Conservation (phyloP, 2,113 vertebrate species). For the Astatoreochromis straeleni region DNA sequence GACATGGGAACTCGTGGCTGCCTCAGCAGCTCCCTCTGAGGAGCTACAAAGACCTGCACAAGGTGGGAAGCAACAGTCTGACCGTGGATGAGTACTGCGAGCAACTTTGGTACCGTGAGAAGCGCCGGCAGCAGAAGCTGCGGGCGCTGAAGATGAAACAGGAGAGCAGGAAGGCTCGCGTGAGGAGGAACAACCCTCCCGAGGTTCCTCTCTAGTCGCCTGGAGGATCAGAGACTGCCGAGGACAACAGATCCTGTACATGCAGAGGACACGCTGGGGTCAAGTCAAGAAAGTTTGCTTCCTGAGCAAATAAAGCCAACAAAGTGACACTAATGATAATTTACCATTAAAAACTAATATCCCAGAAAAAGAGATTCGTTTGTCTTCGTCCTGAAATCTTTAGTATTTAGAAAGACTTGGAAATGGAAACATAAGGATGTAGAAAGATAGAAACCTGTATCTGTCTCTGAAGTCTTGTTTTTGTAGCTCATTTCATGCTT, state of each 20-base stretch:
- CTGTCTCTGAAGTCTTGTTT: not conserved
- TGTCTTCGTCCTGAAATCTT: rapidly evolving
- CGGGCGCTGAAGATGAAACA: constrained; percentile 77
- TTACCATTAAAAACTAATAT: not conserved
- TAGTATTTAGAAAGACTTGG: not conserved
- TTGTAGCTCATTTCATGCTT: not conserved
- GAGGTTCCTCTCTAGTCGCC: not conserved
- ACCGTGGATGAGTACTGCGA: constrained; percentile 76
- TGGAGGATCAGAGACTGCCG: not conserved
- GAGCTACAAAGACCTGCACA: constrained; percentile 72
- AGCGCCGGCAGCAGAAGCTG: constrained; percentile 74
- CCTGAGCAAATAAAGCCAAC: not conserved
- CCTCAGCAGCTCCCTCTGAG: constrained; percentile 25
- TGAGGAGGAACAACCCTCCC: constrained; percentile 70
- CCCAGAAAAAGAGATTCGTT: not conserved
- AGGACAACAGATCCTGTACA: not conserved
- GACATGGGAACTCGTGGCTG: constrained; percentile 24
- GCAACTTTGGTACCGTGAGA: constrained; percentile 76
- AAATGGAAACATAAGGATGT: not conserved
- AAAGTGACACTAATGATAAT: not conserved
- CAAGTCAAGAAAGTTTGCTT: not conserved
- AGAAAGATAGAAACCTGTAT: not conserved
- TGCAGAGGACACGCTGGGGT: not conserved
- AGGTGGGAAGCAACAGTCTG: constrained; percentile 53
- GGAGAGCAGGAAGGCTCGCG: constrained; percentile 72